Base-by-base conservation (phyloP, 2,888 invertebrate genomes). In the Didymodactylos carnosus region DNA sequence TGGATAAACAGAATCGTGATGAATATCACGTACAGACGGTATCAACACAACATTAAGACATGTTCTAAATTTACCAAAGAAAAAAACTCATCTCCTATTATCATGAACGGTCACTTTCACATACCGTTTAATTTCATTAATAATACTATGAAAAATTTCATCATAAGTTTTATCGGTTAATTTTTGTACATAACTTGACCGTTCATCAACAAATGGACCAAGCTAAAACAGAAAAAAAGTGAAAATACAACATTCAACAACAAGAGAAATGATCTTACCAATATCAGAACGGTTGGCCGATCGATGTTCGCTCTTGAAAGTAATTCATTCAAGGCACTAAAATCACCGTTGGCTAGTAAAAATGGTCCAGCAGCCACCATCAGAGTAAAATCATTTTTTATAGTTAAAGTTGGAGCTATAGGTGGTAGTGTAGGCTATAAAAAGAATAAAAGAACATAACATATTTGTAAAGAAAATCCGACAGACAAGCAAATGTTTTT, bases 281-380 rank as follows among this genome's bases (percentile, higher is more conserved):
- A n/a, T n/a, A n/a, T n/a, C n/a, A n/a, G n/a, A n/a, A n/a, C n/a
- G n/a, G n/a, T 27, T 92, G 84, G 81, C 94, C 89, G 0, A 94
- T 94, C 71, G 78, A 77, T 41, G 80, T 78, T 77, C 88, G 86
- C 19, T 87, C 85, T 74, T 83, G 84, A 0, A 91, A 87, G 79
- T 88, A 88, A 23, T 86, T 81, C 14, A 92, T 83, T 29, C 94
- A 85, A 79, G 92, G 91, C 78, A 88, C 87, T 46, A 94, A 83
- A 62, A 29, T 62, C 35, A 10, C 62, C 62, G 35, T 62, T 62
- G 3, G 62, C 62, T 4, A 62, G 29, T 35, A 62, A 14, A 62
- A 88, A 94, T 0, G 94, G 94, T 0, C 93, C 94, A 35, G 89
- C 86, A 2, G 90, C 91, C 51, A 91, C 84, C 19, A 91, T 86